Percentiles rank a stretch among this genome's conserved stretches.
These are phyloP conservation scores for Hippocampus zosterae DNA, from an alignment of 2,113 vertebrate species.

Conservation along the genomic window DNA sequence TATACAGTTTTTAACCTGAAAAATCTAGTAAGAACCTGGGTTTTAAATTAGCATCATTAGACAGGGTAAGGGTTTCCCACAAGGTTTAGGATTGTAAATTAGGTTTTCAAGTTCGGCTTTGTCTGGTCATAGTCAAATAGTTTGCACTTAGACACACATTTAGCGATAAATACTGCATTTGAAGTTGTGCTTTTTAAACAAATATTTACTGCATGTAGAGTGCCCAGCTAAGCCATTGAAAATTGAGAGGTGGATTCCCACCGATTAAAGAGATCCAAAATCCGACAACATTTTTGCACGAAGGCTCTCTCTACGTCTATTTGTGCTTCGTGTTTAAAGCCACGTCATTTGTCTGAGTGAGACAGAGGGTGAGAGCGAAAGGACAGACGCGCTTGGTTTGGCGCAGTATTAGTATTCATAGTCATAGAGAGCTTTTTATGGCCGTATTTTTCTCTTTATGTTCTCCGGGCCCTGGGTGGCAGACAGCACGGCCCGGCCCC, in stretches of 20 bases:
- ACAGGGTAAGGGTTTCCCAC: no score
- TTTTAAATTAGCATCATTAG: no score
- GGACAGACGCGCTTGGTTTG: constrained; percentile 41
- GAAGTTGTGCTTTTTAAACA: no score
- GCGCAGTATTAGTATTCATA: constrained; percentile 69
- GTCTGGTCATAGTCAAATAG: no score
- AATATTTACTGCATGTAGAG: no score
- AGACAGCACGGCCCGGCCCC: constrained; percentile 61
- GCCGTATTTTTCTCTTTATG: constrained; percentile 69
- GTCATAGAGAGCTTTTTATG: constrained; percentile 65
- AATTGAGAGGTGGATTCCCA: background rate
- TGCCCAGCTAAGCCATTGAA: background rate
- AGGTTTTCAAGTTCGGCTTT: no score
- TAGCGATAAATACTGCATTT: no score
- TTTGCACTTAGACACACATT: no score
- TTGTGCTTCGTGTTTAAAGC: constrained; percentile 33
- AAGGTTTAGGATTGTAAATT: no score
- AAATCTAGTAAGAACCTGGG: no score
- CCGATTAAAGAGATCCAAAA: background rate
- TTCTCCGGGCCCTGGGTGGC: constrained; percentile 59
- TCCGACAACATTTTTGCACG: background rate
- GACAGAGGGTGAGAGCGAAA: constrained; percentile 37
- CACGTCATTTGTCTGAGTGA: constrained; percentile 30
- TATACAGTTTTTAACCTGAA: no score
- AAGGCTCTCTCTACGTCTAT: background rate